Conservation (phyloP, 2,888 invertebrate genomes). For the Macrosoma leucophasiata region DNA sequence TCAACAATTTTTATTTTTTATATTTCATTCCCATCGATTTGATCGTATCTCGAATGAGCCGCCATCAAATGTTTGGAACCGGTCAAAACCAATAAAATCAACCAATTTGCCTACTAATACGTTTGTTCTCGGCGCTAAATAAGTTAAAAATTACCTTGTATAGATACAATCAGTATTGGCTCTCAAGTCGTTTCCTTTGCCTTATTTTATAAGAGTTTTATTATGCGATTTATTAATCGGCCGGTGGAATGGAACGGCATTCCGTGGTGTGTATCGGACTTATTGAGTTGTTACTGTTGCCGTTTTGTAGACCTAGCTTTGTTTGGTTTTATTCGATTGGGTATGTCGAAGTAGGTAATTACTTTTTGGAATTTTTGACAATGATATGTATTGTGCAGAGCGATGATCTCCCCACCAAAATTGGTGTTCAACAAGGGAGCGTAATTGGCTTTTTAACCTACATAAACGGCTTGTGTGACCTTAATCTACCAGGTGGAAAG, state of each 20-base stretch:
- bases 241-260: conserved; percentile 37
- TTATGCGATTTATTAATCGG: conserved; percentile 47
- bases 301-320: no score
- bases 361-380: no score
- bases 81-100: conserved; percentile 34
- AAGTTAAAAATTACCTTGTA: conserved; percentile 40
- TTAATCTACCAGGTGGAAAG: no score
- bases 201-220: conserved; percentile 46
- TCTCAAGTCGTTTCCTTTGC: conserved; percentile 36
- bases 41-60: conserved; percentile 42
- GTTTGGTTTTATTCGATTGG: no score
- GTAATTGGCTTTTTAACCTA: no score
- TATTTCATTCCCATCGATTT: no score
- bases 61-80: conserved; percentile 38
- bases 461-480: no score
- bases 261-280: conserved; percentile 38
- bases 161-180: conserved; percentile 44
- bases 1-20: conserved; percentile 4
- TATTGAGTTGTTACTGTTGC: conserved; percentile 47
- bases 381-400: no score
- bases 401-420: no score
- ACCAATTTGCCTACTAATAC: conserved; percentile 50
- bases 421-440: no score
- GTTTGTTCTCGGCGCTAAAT: conserved; percentile 43
- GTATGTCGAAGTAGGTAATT: no score